Conservation (phyloP, 2,113 vertebrate genomes). For the Campylomormyrus numenius region DNA sequence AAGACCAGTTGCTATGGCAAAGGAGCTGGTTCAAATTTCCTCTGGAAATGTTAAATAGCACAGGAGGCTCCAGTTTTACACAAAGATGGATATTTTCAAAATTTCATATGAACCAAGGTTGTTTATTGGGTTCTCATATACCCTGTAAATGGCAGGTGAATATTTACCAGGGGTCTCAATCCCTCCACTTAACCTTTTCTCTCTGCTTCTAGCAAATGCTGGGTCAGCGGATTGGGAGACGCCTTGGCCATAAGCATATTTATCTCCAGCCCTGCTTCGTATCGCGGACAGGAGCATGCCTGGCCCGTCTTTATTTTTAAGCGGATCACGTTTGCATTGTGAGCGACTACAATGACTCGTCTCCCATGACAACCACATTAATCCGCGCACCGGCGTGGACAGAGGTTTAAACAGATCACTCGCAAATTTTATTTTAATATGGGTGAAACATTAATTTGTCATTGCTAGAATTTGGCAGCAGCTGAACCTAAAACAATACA, state of each 20-base stretch:
- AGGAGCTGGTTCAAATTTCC: neutral
- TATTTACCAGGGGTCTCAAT: neutral
- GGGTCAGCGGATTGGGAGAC: neutral
- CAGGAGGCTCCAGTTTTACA: neutral
- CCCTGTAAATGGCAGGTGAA: neutral
- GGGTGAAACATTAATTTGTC: neutral
- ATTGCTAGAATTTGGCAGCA: neutral
- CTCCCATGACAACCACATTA: slow-evolving; percentile 9
- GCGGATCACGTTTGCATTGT: neutral
- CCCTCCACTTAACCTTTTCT: neutral
- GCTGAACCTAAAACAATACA: neutral
- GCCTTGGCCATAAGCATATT: neutral
- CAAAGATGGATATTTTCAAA: neutral
- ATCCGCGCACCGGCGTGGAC: neutral
- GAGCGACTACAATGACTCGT: neutral
- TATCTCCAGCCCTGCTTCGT: neutral
- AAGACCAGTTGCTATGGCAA: slow-evolving; percentile 4
- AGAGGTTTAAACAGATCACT: neutral
- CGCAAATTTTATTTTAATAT: neutral
- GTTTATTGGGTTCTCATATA: neutral
- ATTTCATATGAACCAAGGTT: neutral
- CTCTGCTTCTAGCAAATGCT: neutral
- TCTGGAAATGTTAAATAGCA: neutral
- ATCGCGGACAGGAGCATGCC: neutral
- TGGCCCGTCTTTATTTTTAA: neutral